phyloP scores from a whole-genome alignment of 1,140 invertebrate genomes.

The Lineus longissimus region DNA sequence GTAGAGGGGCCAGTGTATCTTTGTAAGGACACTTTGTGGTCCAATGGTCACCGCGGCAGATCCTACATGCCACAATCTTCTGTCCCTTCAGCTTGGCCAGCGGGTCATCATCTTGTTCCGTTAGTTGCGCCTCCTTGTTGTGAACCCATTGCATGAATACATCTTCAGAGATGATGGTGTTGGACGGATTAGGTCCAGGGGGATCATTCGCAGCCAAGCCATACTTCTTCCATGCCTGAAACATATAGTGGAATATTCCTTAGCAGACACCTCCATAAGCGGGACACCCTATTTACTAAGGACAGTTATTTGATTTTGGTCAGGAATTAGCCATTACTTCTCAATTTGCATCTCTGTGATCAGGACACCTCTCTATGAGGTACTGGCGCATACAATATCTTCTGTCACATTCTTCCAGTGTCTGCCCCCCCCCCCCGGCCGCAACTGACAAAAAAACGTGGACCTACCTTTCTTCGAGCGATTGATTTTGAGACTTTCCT shows the following conservation, averaged over 20 bases:
- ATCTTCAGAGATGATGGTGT: slow-evolving; percentile 93
- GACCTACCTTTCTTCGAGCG: slow-evolving; percentile 71
- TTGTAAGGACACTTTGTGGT: slow-evolving; percentile 96
- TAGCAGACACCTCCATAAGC: too few species aligned
- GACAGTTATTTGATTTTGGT: too few species aligned
- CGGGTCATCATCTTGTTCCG: slow-evolving; percentile 78
- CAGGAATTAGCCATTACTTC: too few species aligned
- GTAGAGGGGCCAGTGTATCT: slow-evolving; percentile 63
- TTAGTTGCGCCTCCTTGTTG: slow-evolving; percentile 48
- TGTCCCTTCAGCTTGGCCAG: slow-evolving; percentile 72
- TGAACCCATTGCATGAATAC: slow-evolving; percentile 78
- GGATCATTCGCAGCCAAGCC: slow-evolving; percentile 84
- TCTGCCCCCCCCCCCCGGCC: too few species aligned
- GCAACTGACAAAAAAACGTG: too few species aligned
- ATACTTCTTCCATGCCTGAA: slow-evolving; percentile 83
- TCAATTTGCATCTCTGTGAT: too few species aligned
- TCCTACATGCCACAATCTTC: slow-evolving; percentile 87
- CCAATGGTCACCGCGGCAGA: slow-evolving; percentile 92
- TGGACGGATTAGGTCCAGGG: slow-evolving; percentile 92
- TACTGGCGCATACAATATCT: too few species aligned
- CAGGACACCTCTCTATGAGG: too few species aligned
- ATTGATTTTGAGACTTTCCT: slow-evolving; percentile 88
- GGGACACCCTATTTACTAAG: too few species aligned
- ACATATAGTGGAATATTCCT: background rate
- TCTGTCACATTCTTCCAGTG: too few species aligned